Conservation (phyloP, 2,797 vertebrate genomes). For the Epinephelus awoara region DNA sequence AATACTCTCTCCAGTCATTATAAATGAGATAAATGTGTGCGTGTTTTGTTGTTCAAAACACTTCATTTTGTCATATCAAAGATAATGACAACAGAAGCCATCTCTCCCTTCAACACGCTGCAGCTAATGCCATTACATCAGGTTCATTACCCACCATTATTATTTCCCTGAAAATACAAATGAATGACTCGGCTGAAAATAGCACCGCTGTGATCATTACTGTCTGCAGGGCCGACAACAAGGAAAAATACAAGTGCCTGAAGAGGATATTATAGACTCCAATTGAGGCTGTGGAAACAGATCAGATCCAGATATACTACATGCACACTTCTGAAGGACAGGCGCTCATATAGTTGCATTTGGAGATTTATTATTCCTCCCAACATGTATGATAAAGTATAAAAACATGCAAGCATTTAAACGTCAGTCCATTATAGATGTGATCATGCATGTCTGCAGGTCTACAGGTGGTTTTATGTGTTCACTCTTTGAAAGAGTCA, state of each 20-base stretch:
- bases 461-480: not conserved
- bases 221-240: constrained; percentile 22
- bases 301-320: not conserved
- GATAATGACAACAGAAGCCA: constrained; percentile 15
- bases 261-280: not conserved
- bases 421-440: not conserved
- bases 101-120: not conserved
- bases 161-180: constrained; percentile 33
- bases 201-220: constrained; percentile 16
- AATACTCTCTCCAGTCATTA: not conserved
- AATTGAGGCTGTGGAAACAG: not conserved
- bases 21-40: not conserved
- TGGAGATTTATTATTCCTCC: not conserved
- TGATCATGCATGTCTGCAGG: not conserved
- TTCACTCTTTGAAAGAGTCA: not conserved
- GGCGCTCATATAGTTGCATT: not conserved
- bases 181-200: constrained; percentile 48
- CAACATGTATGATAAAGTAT: not conserved
- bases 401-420: not conserved
- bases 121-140: constrained; percentile 23
- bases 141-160: constrained; percentile 45
- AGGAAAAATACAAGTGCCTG: not conserved
- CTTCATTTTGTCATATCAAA: constrained; percentile 28
- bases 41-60: not conserved
- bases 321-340: no score